phyloP scores from a whole-genome alignment of 2,113 vertebrate species.

The Tonatia bakeri region DNA sequence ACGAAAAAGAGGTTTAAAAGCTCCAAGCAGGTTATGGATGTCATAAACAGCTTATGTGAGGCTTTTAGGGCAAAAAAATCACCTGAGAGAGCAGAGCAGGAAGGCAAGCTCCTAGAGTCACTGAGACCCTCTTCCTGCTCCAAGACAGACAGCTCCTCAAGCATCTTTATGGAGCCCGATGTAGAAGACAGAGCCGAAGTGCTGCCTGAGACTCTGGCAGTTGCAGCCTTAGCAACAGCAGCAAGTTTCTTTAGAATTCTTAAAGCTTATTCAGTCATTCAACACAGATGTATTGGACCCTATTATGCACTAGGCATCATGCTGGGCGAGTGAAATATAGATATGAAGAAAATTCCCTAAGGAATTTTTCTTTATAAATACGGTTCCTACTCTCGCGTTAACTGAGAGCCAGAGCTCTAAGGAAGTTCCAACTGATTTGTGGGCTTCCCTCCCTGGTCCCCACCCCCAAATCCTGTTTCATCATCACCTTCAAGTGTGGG shows the following conservation, averaged over 20 bases:
- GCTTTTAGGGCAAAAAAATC: constrained; percentile 39
- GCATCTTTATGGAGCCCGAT: neutral
- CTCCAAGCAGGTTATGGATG: neutral
- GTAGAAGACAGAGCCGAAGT: neutral
- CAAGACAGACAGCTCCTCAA: neutral
- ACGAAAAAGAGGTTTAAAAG: constrained; percentile 27
- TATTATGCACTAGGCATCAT: neutral
- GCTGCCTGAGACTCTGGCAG: neutral
- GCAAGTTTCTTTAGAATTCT: neutral
- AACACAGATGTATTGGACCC: neutral
- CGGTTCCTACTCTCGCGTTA: neutral
- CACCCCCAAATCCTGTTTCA: neutral
- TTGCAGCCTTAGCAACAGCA: neutral
- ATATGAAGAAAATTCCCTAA: neutral
- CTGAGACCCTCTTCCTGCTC: neutral
- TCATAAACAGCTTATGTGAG: constrained; percentile 47
- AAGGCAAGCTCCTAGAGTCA: neutral
- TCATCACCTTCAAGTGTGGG: neutral
- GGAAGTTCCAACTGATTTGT: neutral
- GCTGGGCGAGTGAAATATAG: neutral
- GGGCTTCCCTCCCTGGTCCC: neutral
- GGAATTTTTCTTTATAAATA: constrained; percentile 23
- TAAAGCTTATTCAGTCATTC: constrained; percentile 17
- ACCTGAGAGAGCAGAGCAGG: neutral
- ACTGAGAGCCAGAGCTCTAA: neutral